Conservation (phyloP, 2,888 invertebrate genomes). For the Theretra japonica region DNA sequence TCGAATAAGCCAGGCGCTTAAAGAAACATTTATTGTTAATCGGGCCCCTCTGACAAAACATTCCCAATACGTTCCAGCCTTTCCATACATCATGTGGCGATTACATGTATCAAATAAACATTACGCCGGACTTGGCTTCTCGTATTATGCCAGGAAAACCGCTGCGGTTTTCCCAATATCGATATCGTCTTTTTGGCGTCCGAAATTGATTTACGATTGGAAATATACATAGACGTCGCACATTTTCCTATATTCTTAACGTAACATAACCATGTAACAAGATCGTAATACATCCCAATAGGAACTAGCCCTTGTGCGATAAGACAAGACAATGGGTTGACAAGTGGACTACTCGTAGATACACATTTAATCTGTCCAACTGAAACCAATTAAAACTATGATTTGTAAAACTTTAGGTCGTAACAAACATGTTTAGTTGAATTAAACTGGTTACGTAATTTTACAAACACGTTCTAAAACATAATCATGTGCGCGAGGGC, state of each 20-base stretch:
- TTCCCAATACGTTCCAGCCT: conserved; percentile 35
- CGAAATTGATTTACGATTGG: conserved; percentile 41
- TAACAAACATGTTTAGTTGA: no score
- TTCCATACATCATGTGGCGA: conserved; percentile 79
- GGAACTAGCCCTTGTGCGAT: no score
- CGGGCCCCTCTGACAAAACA: not conserved
- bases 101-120: conserved; percentile 83
- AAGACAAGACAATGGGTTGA: no score
- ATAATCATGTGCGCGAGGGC: no score
- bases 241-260: not conserved
- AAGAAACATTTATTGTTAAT: conserved; percentile 2
- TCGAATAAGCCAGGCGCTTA: not conserved
- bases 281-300: no score
- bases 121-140: conserved; percentile 71
- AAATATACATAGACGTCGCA: conserved; percentile 11
- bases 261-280: not conserved
- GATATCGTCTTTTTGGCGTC: conserved; percentile 64
- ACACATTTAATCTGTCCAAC: no score
- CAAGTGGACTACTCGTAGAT: no score
- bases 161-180: conserved; percentile 66
- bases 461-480: not conserved
- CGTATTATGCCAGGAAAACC: conserved; percentile 64
- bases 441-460: not conserved
- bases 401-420: no score
- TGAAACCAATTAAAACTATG: no score